phyloP scores from a whole-genome alignment of 35 echinoderm and acorn worm species.

The Diadema setosum region DNA sequence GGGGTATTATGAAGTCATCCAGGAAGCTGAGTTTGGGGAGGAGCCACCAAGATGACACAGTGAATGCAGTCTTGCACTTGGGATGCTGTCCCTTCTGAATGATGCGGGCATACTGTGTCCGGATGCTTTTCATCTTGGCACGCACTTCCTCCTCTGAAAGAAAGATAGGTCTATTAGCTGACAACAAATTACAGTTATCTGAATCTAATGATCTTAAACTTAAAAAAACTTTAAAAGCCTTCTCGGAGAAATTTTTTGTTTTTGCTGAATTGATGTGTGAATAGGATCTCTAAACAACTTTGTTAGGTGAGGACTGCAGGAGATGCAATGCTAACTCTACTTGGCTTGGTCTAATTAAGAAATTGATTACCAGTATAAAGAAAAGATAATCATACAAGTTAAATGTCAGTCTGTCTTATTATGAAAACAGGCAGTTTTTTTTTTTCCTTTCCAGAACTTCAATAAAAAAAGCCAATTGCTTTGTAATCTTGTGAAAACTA shows the following conservation, averaged over 20 bases:
- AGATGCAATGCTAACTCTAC: background rate
- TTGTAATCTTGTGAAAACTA: no score
- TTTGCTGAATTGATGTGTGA: background rate
- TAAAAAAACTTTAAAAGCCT: background rate
- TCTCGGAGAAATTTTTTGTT: background rate
- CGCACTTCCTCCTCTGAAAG: constrained; percentile 11
- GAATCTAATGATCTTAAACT: background rate
- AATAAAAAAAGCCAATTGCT: no score
- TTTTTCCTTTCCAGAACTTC: no score
- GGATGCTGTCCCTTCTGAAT: constrained; percentile 16
- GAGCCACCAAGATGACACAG: background rate
- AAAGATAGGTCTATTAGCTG: background rate
- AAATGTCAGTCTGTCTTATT: no score
- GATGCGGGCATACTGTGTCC: constrained; percentile 5
- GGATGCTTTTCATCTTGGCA: constrained; percentile 18
- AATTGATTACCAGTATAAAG: no score
- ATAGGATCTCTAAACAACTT: background rate
- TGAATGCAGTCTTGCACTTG: background rate
- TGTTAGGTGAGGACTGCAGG: background rate
- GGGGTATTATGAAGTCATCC: background rate
- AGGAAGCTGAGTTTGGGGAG: background rate
- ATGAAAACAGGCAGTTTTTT: no score
- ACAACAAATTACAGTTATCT: background rate
- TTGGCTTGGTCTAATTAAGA: no score
- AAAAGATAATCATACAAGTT: no score